Evolutionary conservation across 2,113 vertebrate species (phyloP), one percentile per base, ranked within the genome.

Genomic region (Oncorhynchus kisutch): DNA sequence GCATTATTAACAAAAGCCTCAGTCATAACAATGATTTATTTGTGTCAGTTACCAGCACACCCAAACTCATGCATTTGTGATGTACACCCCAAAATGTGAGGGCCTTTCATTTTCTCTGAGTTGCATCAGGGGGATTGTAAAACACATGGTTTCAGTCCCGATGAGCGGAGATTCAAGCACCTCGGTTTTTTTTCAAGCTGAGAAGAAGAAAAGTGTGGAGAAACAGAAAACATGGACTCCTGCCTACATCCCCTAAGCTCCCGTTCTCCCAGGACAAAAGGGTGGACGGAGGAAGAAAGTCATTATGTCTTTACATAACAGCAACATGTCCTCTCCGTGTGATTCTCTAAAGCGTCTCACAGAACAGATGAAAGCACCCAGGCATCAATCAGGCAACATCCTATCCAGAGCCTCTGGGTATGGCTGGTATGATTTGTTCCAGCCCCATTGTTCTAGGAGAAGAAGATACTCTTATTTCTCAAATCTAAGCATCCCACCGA

Each of bases 91-190:
- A 72, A 76, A 20, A 82, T 79, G 31, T 71, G 74, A 75, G 84
- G 84, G 74, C 80, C 39, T 72, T 78, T 78, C 76, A 77, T 51
- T 77, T 78, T 80, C 39, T 45, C 77, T 76, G 51, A 12, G 39
- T 72, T 80, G 77, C 78, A 78, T 82, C 4, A 75, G 70, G 78
- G 39, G 75, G 76, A 76, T 81, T 70, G 80, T 77, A 76, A 82
- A 64, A 64, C 9, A 13, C 86, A 86, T 86, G 79, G 70, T 82
- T 86, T 87, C 71, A 8, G 68, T 79, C 71, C 75, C 83, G 82
- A 87, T 84, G 84, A 83, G 67, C 67, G 7, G 31, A 68, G 73
- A 83, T 84, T 87, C 83, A 74, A 86, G 67, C 80, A 78, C 80
- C 82, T 81, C 65, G 76, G 79, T 79, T 67, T 74, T n/a, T 71